phyloP scores from a whole-genome alignment of 2,888 invertebrate genomes.

The Sylvicola cinctus region DNA sequence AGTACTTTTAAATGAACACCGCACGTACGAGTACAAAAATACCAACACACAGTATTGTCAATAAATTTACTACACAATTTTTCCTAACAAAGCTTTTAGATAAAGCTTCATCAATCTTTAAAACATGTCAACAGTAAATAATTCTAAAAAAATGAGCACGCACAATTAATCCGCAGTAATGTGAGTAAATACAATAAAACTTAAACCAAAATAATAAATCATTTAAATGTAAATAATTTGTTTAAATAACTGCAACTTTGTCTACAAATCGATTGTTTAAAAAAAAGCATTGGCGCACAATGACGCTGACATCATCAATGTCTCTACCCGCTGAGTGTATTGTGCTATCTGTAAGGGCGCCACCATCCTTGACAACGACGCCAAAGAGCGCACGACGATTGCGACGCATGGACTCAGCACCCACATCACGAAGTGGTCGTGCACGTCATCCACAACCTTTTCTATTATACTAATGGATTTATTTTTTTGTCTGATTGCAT shows the following conservation, averaged over 20 bases:
- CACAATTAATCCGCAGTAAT: no score
- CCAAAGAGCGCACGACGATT: neutral
- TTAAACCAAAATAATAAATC: neutral
- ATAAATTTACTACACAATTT: no score
- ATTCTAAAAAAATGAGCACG: no score
- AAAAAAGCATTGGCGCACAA: slow-evolving; percentile 16
- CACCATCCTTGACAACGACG: no score
- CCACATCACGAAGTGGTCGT: slow-evolving; percentile 11
- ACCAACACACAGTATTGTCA: no score
- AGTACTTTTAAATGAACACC: no score
- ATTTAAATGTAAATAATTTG: slow-evolving; percentile 7
- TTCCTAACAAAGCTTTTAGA: no score
- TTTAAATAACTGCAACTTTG: slow-evolving; percentile 9
- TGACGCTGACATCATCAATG: slow-evolving; percentile 25
- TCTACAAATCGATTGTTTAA: slow-evolving; percentile 15
- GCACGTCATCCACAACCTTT: slow-evolving; percentile 23
- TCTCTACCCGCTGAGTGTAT: slow-evolving; percentile 26
- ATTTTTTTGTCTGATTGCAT: no score
- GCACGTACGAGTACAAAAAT: no score
- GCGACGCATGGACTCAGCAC: neutral
- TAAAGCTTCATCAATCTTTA: no score
- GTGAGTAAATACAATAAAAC: no score
- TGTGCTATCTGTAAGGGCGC: slow-evolving; percentile 25
- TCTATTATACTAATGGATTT: slow-evolving; percentile 21
- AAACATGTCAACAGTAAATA: no score